Evolutionary conservation across 2,888 invertebrate species (phyloP).

Genomic region (Drosophila monieri): DNA sequence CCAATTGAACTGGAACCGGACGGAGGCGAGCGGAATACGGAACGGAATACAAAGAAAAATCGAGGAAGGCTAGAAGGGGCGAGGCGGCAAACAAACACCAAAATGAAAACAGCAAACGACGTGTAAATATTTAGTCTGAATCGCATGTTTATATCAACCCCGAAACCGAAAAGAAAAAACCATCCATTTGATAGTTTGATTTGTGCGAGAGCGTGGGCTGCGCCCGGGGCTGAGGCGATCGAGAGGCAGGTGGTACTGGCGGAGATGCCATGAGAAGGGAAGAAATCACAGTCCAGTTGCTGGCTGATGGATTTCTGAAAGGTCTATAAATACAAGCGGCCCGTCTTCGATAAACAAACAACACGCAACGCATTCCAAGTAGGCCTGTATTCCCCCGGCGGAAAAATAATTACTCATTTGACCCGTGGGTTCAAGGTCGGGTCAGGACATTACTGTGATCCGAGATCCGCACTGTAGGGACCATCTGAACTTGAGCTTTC

Average conservation of each 20-base stretch:
- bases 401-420: constrained; percentile 26
- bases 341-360: constrained; percentile 36
- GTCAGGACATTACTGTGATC: constrained; percentile 2
- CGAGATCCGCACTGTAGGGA: constrained; percentile 7
- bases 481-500: constrained; percentile 24
- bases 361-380: constrained; percentile 19
- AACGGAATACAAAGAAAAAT: constrained; percentile 24
- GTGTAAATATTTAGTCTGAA: constrained; percentile 61
- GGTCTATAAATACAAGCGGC: constrained; percentile 40
- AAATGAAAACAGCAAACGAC: constrained; percentile 57
- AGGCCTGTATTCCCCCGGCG: background rate
- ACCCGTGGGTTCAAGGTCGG: constrained; percentile 37
- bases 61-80: background rate
- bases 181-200: constrained; percentile 48
- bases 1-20: constrained; percentile 26
- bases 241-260: background rate
- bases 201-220: constrained; percentile 25
- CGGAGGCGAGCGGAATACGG: background rate
- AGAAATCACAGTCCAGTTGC: constrained; percentile 25
- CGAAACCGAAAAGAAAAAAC: constrained; percentile 27
- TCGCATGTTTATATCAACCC: constrained; percentile 60
- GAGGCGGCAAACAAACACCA: constrained; percentile 28
- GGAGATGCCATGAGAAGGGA: background rate
- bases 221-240: background rate
- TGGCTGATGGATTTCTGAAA: constrained; percentile 42